Percentiles rank a stretch among this genome's conserved stretches.
phyloP scores from a whole-genome alignment of 2,888 invertebrate species.

The Drosophila melanocephala region DNA sequence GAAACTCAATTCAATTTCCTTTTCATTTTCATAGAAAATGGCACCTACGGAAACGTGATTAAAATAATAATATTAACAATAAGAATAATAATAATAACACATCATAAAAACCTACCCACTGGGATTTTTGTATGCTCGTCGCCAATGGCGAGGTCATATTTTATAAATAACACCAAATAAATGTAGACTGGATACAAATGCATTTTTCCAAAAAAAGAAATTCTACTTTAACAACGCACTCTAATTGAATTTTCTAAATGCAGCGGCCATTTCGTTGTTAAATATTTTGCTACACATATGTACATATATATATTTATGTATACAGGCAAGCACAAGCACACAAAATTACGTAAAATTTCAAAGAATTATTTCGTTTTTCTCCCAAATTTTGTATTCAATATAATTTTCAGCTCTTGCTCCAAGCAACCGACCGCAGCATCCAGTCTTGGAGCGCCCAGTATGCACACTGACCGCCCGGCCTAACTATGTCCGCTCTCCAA shows the following conservation, averaged over 20 bases:
- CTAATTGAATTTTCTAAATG: slow-evolving; percentile 69
- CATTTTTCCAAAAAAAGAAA: slow-evolving; percentile 54
- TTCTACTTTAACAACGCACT: slow-evolving; percentile 44
- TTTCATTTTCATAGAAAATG: slow-evolving; percentile 87
- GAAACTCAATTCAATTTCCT: slow-evolving; percentile 87
- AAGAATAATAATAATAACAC: neutral
- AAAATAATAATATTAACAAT: neutral
- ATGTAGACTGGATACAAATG: slow-evolving; percentile 67
- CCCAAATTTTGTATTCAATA: slow-evolving; percentile 25
- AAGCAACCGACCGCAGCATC: slow-evolving; percentile 63
- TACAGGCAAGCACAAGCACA: slow-evolving; percentile 18
- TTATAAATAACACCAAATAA: slow-evolving; percentile 58
- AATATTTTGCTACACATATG: slow-evolving; percentile 38
- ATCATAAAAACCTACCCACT: slow-evolving; percentile 70
- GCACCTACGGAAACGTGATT: slow-evolving; percentile 72
- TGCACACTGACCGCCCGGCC: slow-evolving; percentile 71
- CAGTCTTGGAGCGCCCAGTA: slow-evolving; percentile 75
- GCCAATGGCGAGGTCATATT: slow-evolving; percentile 49
- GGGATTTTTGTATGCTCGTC: slow-evolving; percentile 67
- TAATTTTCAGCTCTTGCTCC: slow-evolving; percentile 43
- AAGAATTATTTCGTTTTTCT: slow-evolving; percentile 15
- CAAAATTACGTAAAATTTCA: slow-evolving; percentile 57
- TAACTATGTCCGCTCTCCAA: slow-evolving; percentile 31
- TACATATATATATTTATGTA: slow-evolving; percentile 12
- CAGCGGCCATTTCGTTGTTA: slow-evolving; percentile 66